A percentile compares a stretch with the other conserved stretches of the same genome.
Conservation (phyloP, 1,140 invertebrate genomes). For the Heliconius congener region DNA sequence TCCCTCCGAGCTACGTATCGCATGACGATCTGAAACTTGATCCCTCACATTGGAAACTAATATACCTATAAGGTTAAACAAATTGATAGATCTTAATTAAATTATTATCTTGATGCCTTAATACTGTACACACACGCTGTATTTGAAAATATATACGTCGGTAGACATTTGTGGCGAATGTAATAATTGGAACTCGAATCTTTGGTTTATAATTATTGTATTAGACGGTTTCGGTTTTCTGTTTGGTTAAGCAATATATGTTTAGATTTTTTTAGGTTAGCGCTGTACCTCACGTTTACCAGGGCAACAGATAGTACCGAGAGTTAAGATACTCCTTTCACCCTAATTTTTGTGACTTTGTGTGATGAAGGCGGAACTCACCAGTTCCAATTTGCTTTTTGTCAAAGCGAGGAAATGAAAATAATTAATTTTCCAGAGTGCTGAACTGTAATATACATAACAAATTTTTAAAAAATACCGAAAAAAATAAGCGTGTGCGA, state of each 20-base stretch:
- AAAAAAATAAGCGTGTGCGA: not conserved
- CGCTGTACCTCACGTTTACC: no score
- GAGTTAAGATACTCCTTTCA: not conserved
- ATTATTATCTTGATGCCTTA: not conserved
- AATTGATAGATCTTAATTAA: constrained; percentile 5
- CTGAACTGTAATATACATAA: no score
- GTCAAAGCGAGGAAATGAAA: not conserved
- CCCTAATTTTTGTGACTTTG: no score
- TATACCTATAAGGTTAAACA: not conserved
- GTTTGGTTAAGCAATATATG: not conserved
- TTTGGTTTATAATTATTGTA: not conserved
- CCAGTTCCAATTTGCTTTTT: no score
- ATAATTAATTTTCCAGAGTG: no score
- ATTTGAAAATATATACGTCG: not conserved
- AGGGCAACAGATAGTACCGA: no score
- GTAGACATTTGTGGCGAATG: not conserved
- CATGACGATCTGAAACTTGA: constrained; percentile 53
- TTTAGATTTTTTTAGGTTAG: not conserved
- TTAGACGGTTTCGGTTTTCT: not conserved
- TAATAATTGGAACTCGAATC: not conserved
- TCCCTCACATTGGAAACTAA: constrained; percentile 13
- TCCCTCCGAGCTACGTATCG: constrained; percentile 45
- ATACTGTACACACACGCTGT: not conserved
- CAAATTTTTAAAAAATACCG: not conserved
- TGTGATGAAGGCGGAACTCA: no score